Base-by-base conservation (phyloP, 2,888 invertebrate genomes). In the Agrochola lota region DNA sequence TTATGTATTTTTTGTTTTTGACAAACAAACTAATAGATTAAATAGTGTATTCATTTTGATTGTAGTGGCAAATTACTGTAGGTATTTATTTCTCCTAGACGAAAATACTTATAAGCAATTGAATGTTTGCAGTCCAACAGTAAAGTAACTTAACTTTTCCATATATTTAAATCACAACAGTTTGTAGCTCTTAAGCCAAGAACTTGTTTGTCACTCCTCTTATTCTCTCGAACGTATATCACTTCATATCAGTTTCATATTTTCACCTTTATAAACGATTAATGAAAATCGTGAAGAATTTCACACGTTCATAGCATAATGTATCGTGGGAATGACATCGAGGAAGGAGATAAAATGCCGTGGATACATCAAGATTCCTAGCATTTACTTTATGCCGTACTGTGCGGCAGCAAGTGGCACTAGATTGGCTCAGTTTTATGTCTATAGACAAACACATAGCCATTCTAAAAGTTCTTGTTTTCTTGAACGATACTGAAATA, bases 241-340 rank as follows among this genome's bases (percentile, higher is more conserved):
- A 15, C 9, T 17, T 43, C 2, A 72, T 63, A 12, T 2, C n/a
- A 43, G 55, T 57, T 43, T 17, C 7, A 62, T 9, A 62, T 40
- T 46, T 80, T 23, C 40, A 30, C 55, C 49, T 70, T 60, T n/a
- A 52, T 43, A 26, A 55, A 55, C 23, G 43, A 35, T 12, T 26
- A 64, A 78, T 20, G 59, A 78, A 78, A 78, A 83, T 69, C n/a
- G 46, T 30, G 59, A 84, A 78, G 40, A 78, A 83, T 60, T 35
- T 66, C 43, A 69, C 64, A 69, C 78, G 69, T 60, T 78, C 59
- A 59, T 20, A 69, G 20, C 52, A 69, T 69, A 59, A 64, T 55
- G 69, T 78, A 23, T 46, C 59, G 23, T 55, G 52, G 76, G 17
- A 75, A 64, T 75, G 57, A 26, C 49, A 35, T 52, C 57, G 26